Evolutionary conservation across 2,888 invertebrate genomes (phyloP), one percentile per base, ranked within the genome.

Genomic region (Hemistola chrysoprasaria): DNA sequence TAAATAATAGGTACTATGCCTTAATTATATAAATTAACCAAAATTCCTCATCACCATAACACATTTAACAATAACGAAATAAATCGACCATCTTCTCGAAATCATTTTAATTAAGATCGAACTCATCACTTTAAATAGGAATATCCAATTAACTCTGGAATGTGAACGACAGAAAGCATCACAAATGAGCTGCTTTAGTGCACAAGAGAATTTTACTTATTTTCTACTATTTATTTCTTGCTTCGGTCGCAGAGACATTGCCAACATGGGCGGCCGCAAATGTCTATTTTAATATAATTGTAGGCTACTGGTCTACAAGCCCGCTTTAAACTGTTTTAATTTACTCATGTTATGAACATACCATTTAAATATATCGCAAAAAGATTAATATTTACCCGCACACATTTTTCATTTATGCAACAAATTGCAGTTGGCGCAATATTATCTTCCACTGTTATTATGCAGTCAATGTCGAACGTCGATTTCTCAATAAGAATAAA

Each of bases 251-350:
- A 29, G 30, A 44, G 41, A 56, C 33, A 25, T 48, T 52, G 53
- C 44, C 67, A 40, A 52, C 62, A 54, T 69, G 71, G 61, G 71
- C 65, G 68, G 71, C 61, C 67, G 48, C 62, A 47, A 46, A 42
- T 50, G 56, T 44, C 62, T 70, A 70, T 73, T 77, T 71, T 69
- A 69, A 71, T 65, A 59, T 73, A 76, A 78, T 75, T 75, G 68
- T 65, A 63, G 46, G 34, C 9, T 48, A 47, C 53, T 7, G 6
- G 35, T 3, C 58, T 53, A 56, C 56, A 50, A 53, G 56, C 51
- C 62, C 65, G 60, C 61, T 62, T 35, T 35, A 22, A 35, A 65
- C 62, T 61, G 46, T 37, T 36, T n/a, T 47, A 40, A 51, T 59
- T 61, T 56, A 59, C 57, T 56, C 47, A 53, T 55, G 59, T 58